Percentiles rank a stretch among this genome's conserved stretches.
Conservation (phyloP, 2,888 invertebrate genomes). For the Calliscelio sp. region DNA sequence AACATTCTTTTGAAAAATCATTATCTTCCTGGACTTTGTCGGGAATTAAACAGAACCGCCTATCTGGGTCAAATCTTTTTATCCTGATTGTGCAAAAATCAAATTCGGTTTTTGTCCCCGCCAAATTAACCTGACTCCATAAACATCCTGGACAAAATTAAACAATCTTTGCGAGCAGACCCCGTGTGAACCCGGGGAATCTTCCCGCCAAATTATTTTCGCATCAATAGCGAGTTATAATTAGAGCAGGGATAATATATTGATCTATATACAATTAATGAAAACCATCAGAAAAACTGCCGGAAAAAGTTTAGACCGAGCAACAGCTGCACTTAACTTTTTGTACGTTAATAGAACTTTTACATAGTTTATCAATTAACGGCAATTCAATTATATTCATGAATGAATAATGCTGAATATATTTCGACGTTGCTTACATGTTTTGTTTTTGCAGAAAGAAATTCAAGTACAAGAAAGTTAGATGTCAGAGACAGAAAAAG, state of each 20-base stretch:
- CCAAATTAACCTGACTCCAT: not conserved
- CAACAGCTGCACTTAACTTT: not conserved
- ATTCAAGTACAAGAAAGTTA: too few species aligned
- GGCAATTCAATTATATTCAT: too few species aligned
- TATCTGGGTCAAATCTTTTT: conserved; percentile 36
- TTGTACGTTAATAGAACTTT: not conserved
- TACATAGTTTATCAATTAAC: conserved; percentile 17
- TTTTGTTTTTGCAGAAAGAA: too few species aligned
- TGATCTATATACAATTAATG: conserved; percentile 29
- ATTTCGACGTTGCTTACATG: too few species aligned
- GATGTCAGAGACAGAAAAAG: too few species aligned
- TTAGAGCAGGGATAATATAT: conserved; percentile 18
- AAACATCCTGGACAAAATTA: not conserved
- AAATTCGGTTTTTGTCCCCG: conserved; percentile 4
- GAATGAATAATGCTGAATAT: too few species aligned
- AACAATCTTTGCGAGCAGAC: too few species aligned
- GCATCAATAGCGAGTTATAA: conserved; percentile 16
- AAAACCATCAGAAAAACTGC: conserved; percentile 7
- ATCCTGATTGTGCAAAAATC: conserved; percentile 25
- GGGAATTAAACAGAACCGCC: conserved; percentile 4
- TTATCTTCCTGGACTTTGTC: conserved; percentile 11
- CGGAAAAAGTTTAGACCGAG: not conserved
- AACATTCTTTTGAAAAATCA: conserved; percentile 17
- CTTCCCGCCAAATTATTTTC: conserved; percentile 29
- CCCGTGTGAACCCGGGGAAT: too few species aligned